Conservation (phyloP, 2,888 invertebrate species). For the Agrotis ipsilon region DNA sequence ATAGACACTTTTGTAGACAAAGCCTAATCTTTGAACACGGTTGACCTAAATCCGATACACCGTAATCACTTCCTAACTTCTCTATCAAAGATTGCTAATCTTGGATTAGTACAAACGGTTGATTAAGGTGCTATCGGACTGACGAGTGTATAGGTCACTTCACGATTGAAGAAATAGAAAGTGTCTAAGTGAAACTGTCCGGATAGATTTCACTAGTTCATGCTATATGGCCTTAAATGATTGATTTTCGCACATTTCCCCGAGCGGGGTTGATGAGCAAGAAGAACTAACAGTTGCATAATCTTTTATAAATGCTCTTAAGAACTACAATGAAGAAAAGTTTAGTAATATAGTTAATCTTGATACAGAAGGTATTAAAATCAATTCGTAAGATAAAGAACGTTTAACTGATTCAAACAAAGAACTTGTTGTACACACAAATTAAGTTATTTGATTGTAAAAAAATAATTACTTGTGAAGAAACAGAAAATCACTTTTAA, state of each 20-base stretch:
- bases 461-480: neutral
- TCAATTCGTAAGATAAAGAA: neutral
- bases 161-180: constrained; percentile 51
- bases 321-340: neutral
- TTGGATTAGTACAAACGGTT: constrained; percentile 62
- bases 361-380: neutral
- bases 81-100: constrained; percentile 48
- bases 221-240: constrained; percentile 22
- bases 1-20: constrained; percentile 48
- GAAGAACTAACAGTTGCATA: constrained; percentile 10
- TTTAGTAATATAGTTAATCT: neutral
- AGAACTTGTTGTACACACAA: neutral
- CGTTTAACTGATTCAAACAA: neutral
- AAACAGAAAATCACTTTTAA: neutral
- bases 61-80: constrained; percentile 61
- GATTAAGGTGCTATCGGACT: constrained; percentile 19
- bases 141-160: constrained; percentile 42
- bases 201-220: constrained; percentile 33
- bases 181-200: constrained; percentile 41
- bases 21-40: constrained; percentile 40
- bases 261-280: constrained; percentile 34
- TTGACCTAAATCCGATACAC: constrained; percentile 55
- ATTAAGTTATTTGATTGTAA: neutral
- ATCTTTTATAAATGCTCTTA: neutral
- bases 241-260: constrained; percentile 48